These are phyloP conservation scores for Mayetiola destructor DNA, from an alignment of 2,888 invertebrate genomes.

Conservation along the genomic window DNA sequence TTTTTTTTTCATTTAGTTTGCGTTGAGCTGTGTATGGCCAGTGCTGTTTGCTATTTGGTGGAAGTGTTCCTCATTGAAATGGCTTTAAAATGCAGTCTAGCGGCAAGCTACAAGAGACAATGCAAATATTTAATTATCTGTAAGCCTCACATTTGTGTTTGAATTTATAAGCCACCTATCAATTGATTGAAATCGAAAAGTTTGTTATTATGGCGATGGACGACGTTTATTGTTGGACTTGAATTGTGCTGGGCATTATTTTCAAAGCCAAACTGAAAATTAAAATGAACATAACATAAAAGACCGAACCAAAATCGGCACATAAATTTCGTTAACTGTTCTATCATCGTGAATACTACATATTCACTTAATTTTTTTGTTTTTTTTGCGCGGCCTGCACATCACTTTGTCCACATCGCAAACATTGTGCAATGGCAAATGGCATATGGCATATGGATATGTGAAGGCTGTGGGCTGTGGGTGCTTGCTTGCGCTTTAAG, in stretches of 20 bases:
- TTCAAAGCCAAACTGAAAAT: too few relatives aligned
- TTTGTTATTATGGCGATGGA: not conserved
- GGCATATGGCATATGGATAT: too few relatives aligned
- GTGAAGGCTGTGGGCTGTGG: not conserved
- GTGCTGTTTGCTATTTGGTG: too few relatives aligned
- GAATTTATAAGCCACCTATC: constrained; percentile 8
- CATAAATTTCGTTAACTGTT: constrained; percentile 7
- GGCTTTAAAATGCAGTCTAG: not conserved
- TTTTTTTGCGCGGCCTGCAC: too few relatives aligned
- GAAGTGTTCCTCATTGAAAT: too few relatives aligned
- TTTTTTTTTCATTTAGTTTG: too few relatives aligned
- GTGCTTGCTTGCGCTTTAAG: not conserved
- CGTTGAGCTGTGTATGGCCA: too few relatives aligned
- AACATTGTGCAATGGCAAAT: too few relatives aligned
- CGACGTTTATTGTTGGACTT: too few relatives aligned
- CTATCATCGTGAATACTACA: not conserved
- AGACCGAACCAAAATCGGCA: not conserved
- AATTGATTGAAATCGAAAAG: constrained; percentile 1
- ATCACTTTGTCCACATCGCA: too few relatives aligned
- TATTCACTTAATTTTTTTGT: too few relatives aligned
- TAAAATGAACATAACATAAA: not conserved
- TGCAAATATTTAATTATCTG: constrained; percentile 11
- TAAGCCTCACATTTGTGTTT: not conserved
- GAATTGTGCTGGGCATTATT: too few relatives aligned
- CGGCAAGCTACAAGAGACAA: constrained; percentile 2